Base-by-base conservation (phyloP, 2,113 vertebrate species). In the Plecotus auritus region DNA sequence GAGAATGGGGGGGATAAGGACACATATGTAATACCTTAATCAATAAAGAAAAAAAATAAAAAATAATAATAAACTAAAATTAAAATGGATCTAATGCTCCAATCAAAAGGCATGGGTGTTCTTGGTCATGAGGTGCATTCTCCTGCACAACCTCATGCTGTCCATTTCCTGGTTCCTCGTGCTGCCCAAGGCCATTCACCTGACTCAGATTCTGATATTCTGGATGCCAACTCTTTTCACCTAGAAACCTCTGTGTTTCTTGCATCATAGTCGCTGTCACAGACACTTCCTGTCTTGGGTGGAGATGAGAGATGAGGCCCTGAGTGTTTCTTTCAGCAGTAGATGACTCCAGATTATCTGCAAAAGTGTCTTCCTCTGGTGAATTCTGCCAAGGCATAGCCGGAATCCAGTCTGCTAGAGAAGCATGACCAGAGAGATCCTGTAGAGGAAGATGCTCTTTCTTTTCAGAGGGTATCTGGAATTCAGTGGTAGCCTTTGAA, bases 341-440 rank as follows among this genome's bases (percentile, higher is more conserved):
- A 86, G 77, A 74, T 80, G 92, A 89, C 94, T 96, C 93, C n/a
- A 83, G 91, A 83, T 83, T 47, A 74, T 81, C 97, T 85, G 70
- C 67, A 85, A 30, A 7, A 35, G 77, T 49, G 26, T 96, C 78
- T 95, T 97, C 95, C 96, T 91, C 47, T 1, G 93, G 88, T 51
- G 97, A 88, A 28, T 93, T 81, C 91, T 93, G 96, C 84, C 96
- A 95, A 97, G 96, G 97, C 86, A 81, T 77, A 47, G 45, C 45
- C 3, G 12, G 45, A 47, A 11, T 47, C 11, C 45, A 47, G 45
- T 13, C 83, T 95, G 95, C 85, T 92, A 90, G 94, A 93, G 97
- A 95, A 83, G 69, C n/a, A 1, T 40, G n/a, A 16, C 10, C 97
- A 89, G 97, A 85, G 97, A 94, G 97, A 93, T 95, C 97, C 93